Base-by-base conservation (phyloP, 2,888 invertebrate species). In the Hipparchia semele region DNA sequence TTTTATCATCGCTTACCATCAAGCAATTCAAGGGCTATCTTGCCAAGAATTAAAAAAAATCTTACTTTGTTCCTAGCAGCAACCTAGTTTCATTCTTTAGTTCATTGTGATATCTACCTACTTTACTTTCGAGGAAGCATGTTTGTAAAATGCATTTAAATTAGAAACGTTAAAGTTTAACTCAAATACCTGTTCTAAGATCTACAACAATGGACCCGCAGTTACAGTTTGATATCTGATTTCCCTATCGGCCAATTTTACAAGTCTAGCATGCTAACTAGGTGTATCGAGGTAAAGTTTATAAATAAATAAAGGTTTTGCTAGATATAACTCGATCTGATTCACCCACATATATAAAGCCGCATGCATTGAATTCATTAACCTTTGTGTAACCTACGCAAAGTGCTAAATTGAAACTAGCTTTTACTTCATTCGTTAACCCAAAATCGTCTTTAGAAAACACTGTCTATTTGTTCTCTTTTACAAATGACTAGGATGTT, bases 221-320 rank as follows among this genome's bases (percentile, higher is more conserved):
- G 58, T 58, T 8, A 23, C 58, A 7, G 45, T 60, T 60, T 9
- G 59, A 39, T 59, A 46, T 65, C 65, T 51, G 51, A 65, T 65
- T 65, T 65, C 33, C 65, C 12, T 65, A 65, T 65, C 51, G 10
- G 7, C 53, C 6, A 53, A 46, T 65, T 53, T 49, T 10, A 33
- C 51, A 65, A 53, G 51, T 65, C 51, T 51, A 10, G 64, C 64
- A 64, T 64, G 51, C 64, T 64, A 64, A 64, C 10, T 53, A 53
- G 53, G 33, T 51, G 51, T 65, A 65, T 53, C 51, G 53, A 65
- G 53, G 65, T 33, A 51, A 64, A 51, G 49, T 51, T 23, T 51
- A 6, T 51, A 51, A 13, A 23, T 23, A 23, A 46, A 51, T 51
- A 51, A 33, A 64, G 51, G 23, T 9, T 64, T 51, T 49, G 46